Percentiles rank a stretch among this genome's conserved stretches.
phyloP scores from a whole-genome alignment of 37 sponge, comb jelly and placozoan genomes.

The Eunapius fragilis region DNA sequence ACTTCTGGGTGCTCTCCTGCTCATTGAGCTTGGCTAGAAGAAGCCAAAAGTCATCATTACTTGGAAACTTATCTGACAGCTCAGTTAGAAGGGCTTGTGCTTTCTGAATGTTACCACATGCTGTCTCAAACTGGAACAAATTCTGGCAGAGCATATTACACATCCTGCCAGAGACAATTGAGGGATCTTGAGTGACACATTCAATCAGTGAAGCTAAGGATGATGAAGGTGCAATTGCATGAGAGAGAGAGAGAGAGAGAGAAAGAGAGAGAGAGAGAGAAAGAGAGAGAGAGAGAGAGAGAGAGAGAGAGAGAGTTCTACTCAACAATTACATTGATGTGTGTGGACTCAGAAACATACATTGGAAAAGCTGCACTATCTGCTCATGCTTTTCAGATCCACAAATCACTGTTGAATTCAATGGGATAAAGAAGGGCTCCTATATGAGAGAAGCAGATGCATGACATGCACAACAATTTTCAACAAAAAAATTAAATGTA shows the following conservation, averaged over 20 bases:
- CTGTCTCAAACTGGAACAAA: not conserved
- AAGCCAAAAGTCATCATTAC: not conserved
- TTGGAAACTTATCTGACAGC: not conserved
- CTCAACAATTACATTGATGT: not conserved
- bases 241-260: not conserved
- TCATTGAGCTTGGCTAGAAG: not conserved
- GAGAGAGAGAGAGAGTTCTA: too few relatives aligned
- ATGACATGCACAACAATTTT: not conserved
- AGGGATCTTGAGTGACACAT: not conserved
- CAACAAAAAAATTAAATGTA: too few relatives aligned
- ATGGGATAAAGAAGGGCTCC: not conserved
- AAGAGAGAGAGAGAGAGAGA: not conserved
- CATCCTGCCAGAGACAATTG: not conserved
- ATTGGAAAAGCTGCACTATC: not conserved
- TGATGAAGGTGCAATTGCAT: not conserved
- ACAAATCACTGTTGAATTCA: not conserved
- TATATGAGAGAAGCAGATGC: not conserved
- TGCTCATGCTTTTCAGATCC: not conserved
- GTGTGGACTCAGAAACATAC: not conserved
- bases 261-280: too few relatives aligned
- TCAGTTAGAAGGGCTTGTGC: not conserved
- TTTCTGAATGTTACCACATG: not conserved
- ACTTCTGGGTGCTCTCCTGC: not conserved
- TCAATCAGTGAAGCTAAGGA: not conserved
- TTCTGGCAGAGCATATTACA: not conserved